Conservation (phyloP, 2,113 vertebrate species). For the Nanorana parkeri region DNA sequence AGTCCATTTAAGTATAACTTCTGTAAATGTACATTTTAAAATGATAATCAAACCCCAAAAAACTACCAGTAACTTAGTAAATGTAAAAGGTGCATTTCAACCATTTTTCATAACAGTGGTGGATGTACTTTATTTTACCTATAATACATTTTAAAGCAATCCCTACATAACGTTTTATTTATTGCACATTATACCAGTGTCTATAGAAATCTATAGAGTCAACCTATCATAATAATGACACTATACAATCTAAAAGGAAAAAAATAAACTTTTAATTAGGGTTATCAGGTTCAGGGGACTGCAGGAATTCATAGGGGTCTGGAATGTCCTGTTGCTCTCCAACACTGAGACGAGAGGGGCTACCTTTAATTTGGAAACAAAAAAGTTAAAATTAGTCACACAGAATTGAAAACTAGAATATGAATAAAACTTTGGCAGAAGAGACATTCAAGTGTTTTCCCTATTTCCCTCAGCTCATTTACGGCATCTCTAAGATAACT, state of each 20-base stretch:
- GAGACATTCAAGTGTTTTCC: no score
- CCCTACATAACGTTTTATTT: slow-evolving; percentile 61
- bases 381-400: not conserved
- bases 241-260: slow-evolving; percentile 25
- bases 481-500: no score
- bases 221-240: slow-evolving; percentile 48
- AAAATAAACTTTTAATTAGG: slow-evolving; percentile 64
- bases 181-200: slow-evolving; percentile 35
- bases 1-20: no score
- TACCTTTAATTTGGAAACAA: slow-evolving; percentile 74
- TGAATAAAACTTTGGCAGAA: no score
- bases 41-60: no score
- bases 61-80: not conserved
- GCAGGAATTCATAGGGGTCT: slow-evolving; percentile 94
- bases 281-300: slow-evolving; percentile 87
- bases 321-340: slow-evolving; percentile 92
- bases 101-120: not conserved
- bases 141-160: slow-evolving; percentile 53
- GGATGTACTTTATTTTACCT: slow-evolving; percentile 43
- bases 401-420: no score
- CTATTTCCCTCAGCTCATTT: no score
- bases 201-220: slow-evolving; percentile 52
- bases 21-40: no score
- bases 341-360: slow-evolving; percentile 87
- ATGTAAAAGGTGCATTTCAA: not conserved